A percentile compares a stretch with the other conserved stretches of the same genome.
Conservation (phyloP, 2,113 vertebrate species). For the Urocitellus parryii region DNA sequence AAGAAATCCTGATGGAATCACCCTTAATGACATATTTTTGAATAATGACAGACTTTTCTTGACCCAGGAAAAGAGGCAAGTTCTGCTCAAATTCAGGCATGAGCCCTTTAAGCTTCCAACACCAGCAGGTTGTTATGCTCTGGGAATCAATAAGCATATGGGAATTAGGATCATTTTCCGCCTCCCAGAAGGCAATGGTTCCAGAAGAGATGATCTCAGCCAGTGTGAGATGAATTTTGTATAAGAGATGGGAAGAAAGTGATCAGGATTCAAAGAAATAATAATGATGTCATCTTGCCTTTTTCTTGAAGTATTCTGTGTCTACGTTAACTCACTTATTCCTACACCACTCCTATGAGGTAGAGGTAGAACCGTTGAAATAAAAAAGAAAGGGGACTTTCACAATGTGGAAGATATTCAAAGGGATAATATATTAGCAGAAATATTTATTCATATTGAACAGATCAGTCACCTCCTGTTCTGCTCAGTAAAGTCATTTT, state of each 20-base stretch:
- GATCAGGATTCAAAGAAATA: conserved; percentile 61
- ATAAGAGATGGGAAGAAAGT: background rate
- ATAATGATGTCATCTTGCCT: conserved; percentile 16
- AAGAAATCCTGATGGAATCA: conserved; percentile 41
- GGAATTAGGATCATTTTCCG: conserved; percentile 69
- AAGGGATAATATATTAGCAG: conserved; percentile 68
- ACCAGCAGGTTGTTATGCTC: conserved; percentile 52
- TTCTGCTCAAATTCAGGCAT: conserved; percentile 37
- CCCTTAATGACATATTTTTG: conserved; percentile 29
- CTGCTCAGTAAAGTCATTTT: conserved; percentile 58
- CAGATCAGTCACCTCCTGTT: conserved; percentile 54
- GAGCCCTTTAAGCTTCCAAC: conserved; percentile 32
- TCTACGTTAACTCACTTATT: conserved; percentile 63
- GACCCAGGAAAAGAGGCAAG: conserved; percentile 1
- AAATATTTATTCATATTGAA: conserved; percentile 64
- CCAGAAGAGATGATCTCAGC: conserved; percentile 63
- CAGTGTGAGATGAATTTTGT: conserved; percentile 34
- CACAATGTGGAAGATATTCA: conserved; percentile 53
- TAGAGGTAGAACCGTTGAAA: conserved; percentile 36
- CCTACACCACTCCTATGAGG: conserved; percentile 37
- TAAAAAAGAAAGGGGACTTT: conserved; percentile 38
- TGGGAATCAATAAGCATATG: conserved; percentile 66
- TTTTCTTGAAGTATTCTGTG: conserved; percentile 39
- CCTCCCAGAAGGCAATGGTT: conserved; percentile 69
- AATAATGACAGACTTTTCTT: conserved; percentile 36